phyloP scores from a whole-genome alignment of 2,113 vertebrate species.

The Phrynosoma platyrhinos region DNA sequence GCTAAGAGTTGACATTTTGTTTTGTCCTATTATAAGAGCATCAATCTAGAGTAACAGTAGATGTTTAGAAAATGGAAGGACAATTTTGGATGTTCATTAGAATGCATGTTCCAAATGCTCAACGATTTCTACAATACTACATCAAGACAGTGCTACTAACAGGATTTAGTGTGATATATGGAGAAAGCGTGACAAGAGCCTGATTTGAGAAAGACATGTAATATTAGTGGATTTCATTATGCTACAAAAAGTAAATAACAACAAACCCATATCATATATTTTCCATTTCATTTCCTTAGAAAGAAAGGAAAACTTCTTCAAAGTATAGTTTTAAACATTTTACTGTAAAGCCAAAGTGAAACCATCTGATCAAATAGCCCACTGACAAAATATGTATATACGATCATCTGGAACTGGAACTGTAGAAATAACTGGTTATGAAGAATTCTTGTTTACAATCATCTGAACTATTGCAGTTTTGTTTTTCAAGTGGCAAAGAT shows the following conservation, averaged over 20 bases:
- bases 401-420: not conserved
- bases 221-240: conserved; percentile 41
- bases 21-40: not conserved
- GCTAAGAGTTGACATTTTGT: conserved; percentile 73
- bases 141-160: conserved; percentile 56
- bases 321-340: not conserved
- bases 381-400: not conserved
- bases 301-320: conserved; percentile 59
- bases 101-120: conserved; percentile 61
- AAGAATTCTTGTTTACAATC: conserved; percentile 40
- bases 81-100: conserved; percentile 42
- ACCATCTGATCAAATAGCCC: conserved; percentile 23
- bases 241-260: conserved; percentile 35
- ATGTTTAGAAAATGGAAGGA: conserved; percentile 69
- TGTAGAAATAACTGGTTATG: conserved; percentile 20
- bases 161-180: conserved; percentile 48
- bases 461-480: conserved; percentile 14
- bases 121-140: conserved; percentile 64
- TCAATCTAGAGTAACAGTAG: conserved; percentile 43
- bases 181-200: conserved; percentile 33
- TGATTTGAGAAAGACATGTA: conserved; percentile 36
- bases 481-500: conserved; percentile 4
- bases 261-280: not conserved
- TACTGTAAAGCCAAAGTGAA: conserved; percentile 28
- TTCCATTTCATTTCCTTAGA: conserved; percentile 7